A percentile compares a stretch with the other conserved stretches of the same genome.
phyloP scores from a whole-genome alignment of 2,888 invertebrate genomes.

The Eupithecia subfuscata region DNA sequence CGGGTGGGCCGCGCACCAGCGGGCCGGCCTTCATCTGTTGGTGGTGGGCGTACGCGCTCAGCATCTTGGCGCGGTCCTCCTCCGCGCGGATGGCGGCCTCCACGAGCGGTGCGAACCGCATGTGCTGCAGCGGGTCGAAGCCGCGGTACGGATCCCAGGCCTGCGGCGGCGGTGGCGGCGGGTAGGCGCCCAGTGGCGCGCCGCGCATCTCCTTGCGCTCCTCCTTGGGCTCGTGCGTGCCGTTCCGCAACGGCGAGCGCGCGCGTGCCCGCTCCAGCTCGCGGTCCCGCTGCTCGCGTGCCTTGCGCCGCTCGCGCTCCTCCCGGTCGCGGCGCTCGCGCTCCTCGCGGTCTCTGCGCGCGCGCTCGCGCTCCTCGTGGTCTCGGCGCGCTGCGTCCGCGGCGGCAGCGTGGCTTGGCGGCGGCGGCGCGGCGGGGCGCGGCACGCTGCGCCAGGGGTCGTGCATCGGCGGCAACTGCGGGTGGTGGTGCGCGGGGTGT shows the following conservation, averaged over 20 bases:
- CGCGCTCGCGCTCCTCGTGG: constrained; percentile 80
- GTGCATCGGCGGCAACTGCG: constrained; percentile 70
- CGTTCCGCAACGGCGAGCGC: constrained; percentile 91
- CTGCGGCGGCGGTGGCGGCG: constrained; percentile 72
- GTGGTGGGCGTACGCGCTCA: constrained; percentile 87
- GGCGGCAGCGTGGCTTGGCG: constrained; percentile 71
- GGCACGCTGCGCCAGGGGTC: constrained; percentile 70
- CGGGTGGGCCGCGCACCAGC: constrained; percentile 70
- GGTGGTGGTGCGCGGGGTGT: constrained; percentile 72
- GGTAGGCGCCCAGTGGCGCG: constrained; percentile 75
- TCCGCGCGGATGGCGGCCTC: constrained; percentile 91
- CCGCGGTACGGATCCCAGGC: constrained; percentile 88
- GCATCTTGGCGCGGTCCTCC: constrained; percentile 91
- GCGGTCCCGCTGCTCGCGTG: constrained; percentile 80
- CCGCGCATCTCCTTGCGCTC: constrained; percentile 80
- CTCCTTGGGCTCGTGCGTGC: constrained; percentile 79
- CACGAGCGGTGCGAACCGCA: constrained; percentile 91
- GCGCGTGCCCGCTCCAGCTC: constrained; percentile 86
- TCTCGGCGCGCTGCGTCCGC: constrained; percentile 70
- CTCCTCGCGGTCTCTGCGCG: constrained; percentile 85
- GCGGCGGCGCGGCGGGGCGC: constrained; percentile 47
- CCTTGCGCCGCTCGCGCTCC: constrained; percentile 81
- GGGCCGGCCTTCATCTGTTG: constrained; percentile 82
- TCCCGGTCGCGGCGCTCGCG: constrained; percentile 82
- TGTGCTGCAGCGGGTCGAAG: constrained; percentile 87